Base-by-base conservation (phyloP, 2,888 invertebrate genomes). In the Diplazon laetatorius region DNA sequence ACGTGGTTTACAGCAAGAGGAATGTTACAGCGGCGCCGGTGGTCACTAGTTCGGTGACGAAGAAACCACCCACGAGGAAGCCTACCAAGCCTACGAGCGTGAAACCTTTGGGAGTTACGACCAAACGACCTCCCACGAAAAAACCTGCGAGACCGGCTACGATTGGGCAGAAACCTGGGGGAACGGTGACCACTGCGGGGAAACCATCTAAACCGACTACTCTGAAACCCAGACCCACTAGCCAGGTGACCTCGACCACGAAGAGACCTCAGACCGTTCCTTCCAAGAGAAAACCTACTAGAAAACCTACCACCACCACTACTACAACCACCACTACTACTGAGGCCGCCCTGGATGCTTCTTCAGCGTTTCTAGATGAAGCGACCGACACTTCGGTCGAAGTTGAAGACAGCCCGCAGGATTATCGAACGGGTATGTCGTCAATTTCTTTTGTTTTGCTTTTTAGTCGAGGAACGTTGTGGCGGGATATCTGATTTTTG, bases 1-100 rank as follows among this genome's bases (percentile, higher is more conserved):
- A 96, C 83, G 94, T 97, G 77, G 95, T 97, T 12, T 93, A 94
- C 70, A 93, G 93, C 52, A 91, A 90, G 42, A 93, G 92, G 71
- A 92, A 90, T 72, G 80, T 84, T 0, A 83, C 84, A 8, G 82
- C 87, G 1, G 81, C 85, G 2, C 75, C 80, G 22, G 72, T 87
- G 1, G 82, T 81, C 12, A 84, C 88, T 10, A 85, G 85, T 14
- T 84, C 68, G 30, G 73, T 83, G 10, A 80, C 87, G 6, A 82
- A 63, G 39, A 86, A 86, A 55, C 84, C 18, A 82, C 80, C 82
- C 1, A 86, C 88, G 9, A 84, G 74, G 68, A 83, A 75, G 76
- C 75, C 88, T 16, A 62, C 57, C 48, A 81, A 18, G 68, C 63
- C 44, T 66, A 82, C 69, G 81, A 84, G 76, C 0, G 12, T 39